Percentiles rank a stretch among this genome's conserved stretches.
Evolutionary conservation across 1,140 invertebrate genomes (phyloP).

Genomic region (Eumeta japonica): DNA sequence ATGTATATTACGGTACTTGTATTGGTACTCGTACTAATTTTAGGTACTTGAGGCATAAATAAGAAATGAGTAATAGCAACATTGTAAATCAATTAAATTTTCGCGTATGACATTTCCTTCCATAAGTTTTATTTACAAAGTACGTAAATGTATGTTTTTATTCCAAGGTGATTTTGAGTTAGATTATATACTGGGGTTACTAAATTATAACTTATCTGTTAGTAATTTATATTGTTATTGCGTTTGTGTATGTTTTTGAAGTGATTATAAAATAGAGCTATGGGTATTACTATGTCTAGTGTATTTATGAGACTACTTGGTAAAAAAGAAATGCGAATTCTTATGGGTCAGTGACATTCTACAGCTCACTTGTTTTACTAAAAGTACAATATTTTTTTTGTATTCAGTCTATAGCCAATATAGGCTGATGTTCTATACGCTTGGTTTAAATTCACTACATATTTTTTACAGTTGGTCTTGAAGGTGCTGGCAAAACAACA

Average conservation of each 20-base stretch:
- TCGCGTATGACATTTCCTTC: no score
- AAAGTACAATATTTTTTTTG: conserved; percentile 27
- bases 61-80: no score
- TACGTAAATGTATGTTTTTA: conserved; percentile 1
- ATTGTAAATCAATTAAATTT: no score
- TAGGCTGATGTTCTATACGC: conserved; percentile 13
- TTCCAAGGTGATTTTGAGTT: conserved; percentile 22
- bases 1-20: no score
- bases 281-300: conserved; percentile 95
- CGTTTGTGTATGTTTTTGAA: conserved; percentile 6
- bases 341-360: conserved; percentile 77
- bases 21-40: no score
- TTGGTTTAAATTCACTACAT: conserved; percentile 7
- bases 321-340: conserved; percentile 97
- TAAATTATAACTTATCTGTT: conserved; percentile 2
- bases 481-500: conserved; percentile 97
- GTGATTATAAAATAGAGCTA: conserved; percentile 40
- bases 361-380: conserved; percentile 32
- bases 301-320: conserved; percentile 93
- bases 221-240: conserved; percentile 5
- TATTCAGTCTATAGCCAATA: no score
- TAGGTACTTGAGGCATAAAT: no score
- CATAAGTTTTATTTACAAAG: no score
- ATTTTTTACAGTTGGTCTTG: conserved; percentile 73
- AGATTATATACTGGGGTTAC: no score